Conservation (phyloP, 2,797 vertebrate species). For the Dermochelys coriacea region DNA sequence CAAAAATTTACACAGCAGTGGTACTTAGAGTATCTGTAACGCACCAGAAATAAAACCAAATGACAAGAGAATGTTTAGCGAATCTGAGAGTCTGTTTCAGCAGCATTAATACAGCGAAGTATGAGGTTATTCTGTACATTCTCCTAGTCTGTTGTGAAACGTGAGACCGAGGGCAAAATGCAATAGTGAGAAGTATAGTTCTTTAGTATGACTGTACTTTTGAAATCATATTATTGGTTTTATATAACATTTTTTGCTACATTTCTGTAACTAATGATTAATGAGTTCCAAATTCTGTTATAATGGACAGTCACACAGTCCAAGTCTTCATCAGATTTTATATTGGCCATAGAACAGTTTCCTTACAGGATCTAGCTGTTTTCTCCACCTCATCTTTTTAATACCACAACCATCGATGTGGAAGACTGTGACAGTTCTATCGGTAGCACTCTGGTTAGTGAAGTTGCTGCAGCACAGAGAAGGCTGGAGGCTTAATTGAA, state of each 20-base stretch:
- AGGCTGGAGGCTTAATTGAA: background rate
- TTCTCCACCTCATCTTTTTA: background rate
- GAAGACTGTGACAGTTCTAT: background rate
- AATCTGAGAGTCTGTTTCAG: background rate
- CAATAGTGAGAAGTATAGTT: background rate
- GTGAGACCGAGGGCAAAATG: background rate
- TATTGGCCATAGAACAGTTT: background rate
- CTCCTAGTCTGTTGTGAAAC: background rate
- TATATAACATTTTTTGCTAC: background rate
- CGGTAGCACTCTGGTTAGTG: background rate
- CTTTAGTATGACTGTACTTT: background rate
- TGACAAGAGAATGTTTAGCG: background rate
- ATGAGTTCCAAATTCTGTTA: background rate
- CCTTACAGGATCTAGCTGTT: background rate
- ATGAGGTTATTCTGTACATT: background rate
- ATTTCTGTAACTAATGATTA: background rate
- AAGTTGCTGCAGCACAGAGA: background rate
- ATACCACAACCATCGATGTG: background rate
- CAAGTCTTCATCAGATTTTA: background rate
- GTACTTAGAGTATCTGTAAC: background rate
- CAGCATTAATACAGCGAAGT: background rate
- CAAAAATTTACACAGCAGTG: background rate
- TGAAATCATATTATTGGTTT: background rate
- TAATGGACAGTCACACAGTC: background rate
- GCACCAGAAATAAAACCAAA: background rate